Evolutionary conservation across 2,797 vertebrate genomes (phyloP).

Genomic region (Enteromius trimaculatus): DNA sequence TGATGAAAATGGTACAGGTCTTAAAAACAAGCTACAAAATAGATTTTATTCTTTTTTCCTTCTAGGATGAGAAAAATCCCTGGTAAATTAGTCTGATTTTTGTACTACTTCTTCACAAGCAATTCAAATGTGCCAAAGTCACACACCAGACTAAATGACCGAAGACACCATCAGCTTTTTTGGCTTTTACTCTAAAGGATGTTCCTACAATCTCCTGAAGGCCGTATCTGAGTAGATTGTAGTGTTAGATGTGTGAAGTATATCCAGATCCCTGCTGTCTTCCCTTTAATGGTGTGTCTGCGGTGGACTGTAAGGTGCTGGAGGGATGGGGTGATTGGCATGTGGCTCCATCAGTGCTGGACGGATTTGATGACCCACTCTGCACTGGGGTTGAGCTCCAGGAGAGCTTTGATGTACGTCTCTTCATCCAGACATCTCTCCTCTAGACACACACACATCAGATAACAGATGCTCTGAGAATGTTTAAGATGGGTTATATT

Average conservation of each 20-base stretch:
- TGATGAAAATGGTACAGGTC: not conserved
- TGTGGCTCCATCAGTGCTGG: constrained; percentile 69
- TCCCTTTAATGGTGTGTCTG: constrained; percentile 16
- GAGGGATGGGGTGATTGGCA: constrained; percentile 39
- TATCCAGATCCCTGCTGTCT: not conserved
- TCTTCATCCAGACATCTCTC: constrained; percentile 91
- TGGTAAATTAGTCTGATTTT: not conserved
- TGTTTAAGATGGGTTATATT: not conserved
- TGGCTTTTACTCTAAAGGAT: not conserved
- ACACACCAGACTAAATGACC: not conserved
- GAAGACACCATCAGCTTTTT: not conserved
- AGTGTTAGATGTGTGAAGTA: not conserved
- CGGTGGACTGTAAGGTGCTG: not conserved
- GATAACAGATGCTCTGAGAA: not conserved
- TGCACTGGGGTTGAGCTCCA: constrained; percentile 91
- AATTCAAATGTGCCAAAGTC: not conserved
- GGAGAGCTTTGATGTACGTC: constrained; percentile 93
- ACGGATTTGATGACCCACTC: constrained; percentile 93
- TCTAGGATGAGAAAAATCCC: not conserved
- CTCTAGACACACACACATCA: constrained; percentile 70
- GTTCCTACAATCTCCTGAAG: not conserved
- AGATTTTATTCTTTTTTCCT: not conserved
- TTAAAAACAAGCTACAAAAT: not conserved
- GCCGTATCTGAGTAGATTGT: not conserved
- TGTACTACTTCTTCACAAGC: not conserved